These are phyloP conservation scores for Apodemus sylvaticus DNA, from an alignment of 2,113 vertebrate genomes.

Conservation along the genomic window DNA sequence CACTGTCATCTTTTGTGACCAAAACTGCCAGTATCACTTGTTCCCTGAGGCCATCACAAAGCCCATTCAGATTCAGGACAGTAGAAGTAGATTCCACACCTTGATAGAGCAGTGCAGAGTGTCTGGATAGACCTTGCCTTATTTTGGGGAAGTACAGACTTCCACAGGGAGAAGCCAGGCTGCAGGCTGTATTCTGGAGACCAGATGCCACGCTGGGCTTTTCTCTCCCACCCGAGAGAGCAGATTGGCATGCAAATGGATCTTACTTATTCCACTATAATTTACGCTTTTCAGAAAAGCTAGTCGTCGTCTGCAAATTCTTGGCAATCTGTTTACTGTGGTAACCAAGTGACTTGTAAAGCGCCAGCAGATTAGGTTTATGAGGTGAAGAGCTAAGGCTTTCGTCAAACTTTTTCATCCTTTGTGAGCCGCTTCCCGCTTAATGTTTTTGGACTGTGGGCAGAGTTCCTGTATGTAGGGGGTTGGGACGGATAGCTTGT, in stretches of 20 bases:
- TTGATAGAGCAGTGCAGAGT: constrained; percentile 4
- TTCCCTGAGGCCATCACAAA: constrained; percentile 13
- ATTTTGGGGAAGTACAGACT: constrained; percentile 35
- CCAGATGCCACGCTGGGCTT: neutral
- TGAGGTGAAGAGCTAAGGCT: neutral
- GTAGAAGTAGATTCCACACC: neutral
- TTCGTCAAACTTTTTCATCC: neutral
- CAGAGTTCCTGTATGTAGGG: neutral
- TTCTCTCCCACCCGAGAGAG: constrained; percentile 17
- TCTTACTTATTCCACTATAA: constrained; percentile 59
- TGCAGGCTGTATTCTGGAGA: neutral
- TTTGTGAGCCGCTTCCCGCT: neutral
- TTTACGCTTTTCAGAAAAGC: constrained; percentile 25
- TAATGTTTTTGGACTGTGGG: constrained; percentile 2
- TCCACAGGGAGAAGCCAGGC: neutral
- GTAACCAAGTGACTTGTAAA: constrained; percentile 15
- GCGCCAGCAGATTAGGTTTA: neutral
- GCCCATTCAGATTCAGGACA: neutral
- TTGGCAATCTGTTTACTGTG: neutral
- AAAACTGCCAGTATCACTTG: neutral
- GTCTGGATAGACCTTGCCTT: constrained; percentile 1
- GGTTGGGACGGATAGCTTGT: neutral
- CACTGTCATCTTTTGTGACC: constrained; percentile 19
- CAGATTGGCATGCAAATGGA: constrained; percentile 33
- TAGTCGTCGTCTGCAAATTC: constrained; percentile 30